Base-by-base conservation (phyloP, 2,797 vertebrate species). In the Aphelocoma californica region DNA sequence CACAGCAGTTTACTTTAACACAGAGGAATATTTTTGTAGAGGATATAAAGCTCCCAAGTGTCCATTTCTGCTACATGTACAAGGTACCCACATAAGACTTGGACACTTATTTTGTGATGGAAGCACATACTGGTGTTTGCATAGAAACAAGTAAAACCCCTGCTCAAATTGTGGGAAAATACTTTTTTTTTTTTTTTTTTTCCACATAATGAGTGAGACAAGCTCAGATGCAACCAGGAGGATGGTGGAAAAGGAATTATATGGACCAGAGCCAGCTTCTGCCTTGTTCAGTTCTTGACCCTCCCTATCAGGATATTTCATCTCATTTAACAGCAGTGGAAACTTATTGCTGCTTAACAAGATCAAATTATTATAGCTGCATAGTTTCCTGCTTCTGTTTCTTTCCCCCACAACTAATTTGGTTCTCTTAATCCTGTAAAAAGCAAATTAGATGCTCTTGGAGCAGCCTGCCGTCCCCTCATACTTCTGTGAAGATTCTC, bases 341-440 rank as follows among this genome's bases (percentile, higher is more conserved):
- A 92, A 92, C 60, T 77, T 73, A 38, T 36, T 90, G 54, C 56
- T 81, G 64, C 64, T 77, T 93, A 92, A 73, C 53, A 57, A 78
- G 64, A 91, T 94, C 28, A 45, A 77, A 56, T 66, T 88, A 50
- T 92, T 92, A 45, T 3, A 60, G 72, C 50, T 88, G 44, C 34
- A 21, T 60, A 36, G 50, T 67, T 93, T 93, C 69, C 86, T 96
- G 86, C 66, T 65, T 72, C 79, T 86, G 64, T 64, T 61, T 93
- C 9, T 66, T 80, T 45, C 18, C 36, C 4, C 18, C 44, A 13
- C 32, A 72, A 58, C 28, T 69, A 38, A 86, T 78, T 86, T 1
- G 0, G 24, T 83, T 91, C 20, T 81, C 72, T 72, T 81, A 83
- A 86, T 86, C 28, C 54, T 88, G 24, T 75, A 54, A 88, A 88